phyloP scores from a whole-genome alignment of 2,113 vertebrate species.

The Vireo altiloquus region DNA sequence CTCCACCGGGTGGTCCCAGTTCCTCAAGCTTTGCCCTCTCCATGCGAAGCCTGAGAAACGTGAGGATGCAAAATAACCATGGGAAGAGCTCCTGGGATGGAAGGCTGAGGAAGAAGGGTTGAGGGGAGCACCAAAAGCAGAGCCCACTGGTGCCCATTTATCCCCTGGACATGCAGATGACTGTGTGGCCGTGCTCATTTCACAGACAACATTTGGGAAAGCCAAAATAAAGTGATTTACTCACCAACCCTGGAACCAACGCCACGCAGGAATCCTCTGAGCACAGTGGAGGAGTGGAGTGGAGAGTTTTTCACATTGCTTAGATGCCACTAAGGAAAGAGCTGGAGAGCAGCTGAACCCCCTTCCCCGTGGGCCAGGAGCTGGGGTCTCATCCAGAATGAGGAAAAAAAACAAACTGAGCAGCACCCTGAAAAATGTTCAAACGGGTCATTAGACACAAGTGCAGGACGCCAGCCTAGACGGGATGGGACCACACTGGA shows the following conservation, averaged over 20 bases:
- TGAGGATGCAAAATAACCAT: not conserved
- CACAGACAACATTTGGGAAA: not conserved
- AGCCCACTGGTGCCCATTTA: not conserved
- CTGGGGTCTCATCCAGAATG: not conserved
- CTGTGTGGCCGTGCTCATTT: not conserved
- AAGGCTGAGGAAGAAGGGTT: not conserved
- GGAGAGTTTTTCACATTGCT: no score
- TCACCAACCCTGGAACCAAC: not conserved
- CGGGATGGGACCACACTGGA: not conserved
- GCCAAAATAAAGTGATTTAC: slow-evolving; percentile 8
- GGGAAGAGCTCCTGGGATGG: not conserved
- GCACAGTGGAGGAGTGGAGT: not conserved
- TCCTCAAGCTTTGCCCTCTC: not conserved
- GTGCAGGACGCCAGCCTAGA: not conserved
- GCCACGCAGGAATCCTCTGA: not conserved
- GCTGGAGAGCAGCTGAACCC: not conserved
- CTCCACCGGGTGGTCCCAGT: fast-evolving
- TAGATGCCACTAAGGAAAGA: not conserved
- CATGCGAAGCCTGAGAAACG: not conserved
- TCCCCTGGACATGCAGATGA: not conserved
- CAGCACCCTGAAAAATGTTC: slow-evolving; percentile 29
- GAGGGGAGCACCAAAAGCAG: not conserved
- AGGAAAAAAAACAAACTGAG: slow-evolving; percentile 1
- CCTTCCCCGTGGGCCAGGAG: not conserved
- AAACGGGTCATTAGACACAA: not conserved